phyloP scores from a whole-genome alignment of 2,888 invertebrate genomes.

The Conus canariensis region DNA sequence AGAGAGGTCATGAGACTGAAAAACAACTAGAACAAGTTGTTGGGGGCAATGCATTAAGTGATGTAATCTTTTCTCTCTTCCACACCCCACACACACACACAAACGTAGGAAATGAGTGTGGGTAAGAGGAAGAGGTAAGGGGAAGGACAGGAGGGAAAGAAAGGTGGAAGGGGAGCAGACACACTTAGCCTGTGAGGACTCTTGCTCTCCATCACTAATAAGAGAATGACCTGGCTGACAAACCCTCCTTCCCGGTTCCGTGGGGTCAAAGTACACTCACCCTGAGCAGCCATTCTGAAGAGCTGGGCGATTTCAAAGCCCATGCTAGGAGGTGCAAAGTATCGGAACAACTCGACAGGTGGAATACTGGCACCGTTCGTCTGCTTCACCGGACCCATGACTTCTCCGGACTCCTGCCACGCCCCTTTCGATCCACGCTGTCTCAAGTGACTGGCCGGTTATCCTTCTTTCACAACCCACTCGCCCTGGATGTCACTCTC shows the following conservation, averaged over 20 bases:
- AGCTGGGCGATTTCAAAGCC: slow-evolving; percentile 24
- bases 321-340: not conserved
- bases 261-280: not conserved
- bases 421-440: slow-evolving; percentile 21
- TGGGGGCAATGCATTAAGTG: too few species aligned
- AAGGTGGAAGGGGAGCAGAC: too few species aligned
- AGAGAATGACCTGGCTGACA: too few species aligned
- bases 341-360: slow-evolving; percentile 24
- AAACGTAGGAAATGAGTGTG: too few species aligned
- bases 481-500: not conserved
- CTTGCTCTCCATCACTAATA: too few species aligned
- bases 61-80: too few species aligned
- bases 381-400: slow-evolving; percentile 20
- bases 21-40: too few species aligned
- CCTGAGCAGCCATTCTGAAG: slow-evolving; percentile 6
- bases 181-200: too few species aligned
- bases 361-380: slow-evolving; percentile 18
- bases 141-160: too few species aligned
- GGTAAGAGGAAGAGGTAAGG: too few species aligned
- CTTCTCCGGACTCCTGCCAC: not conserved
- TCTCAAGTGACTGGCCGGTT: not conserved
- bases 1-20: too few species aligned
- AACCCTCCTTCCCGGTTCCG: not conserved
- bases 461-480: not conserved
- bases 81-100: too few species aligned